Percentiles rank a stretch among this genome's conserved stretches.
Evolutionary conservation across 1,140 invertebrate genomes (phyloP).

Genomic region (Pseudomyrmex dendroicus): DNA sequence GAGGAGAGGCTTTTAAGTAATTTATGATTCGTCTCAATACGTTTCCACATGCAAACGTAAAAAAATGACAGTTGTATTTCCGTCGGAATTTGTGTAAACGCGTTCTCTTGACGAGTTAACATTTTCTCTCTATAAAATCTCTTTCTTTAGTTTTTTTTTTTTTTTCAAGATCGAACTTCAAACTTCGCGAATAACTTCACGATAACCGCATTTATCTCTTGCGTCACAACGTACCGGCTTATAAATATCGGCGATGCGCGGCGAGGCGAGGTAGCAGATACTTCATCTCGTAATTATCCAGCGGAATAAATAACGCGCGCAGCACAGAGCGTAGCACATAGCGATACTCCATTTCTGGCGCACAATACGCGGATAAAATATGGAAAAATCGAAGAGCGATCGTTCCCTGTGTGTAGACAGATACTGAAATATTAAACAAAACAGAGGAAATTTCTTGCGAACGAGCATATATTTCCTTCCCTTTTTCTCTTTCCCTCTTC

Average conservation of each 20-base stretch:
- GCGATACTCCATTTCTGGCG: neutral
- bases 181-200: conserved; percentile 13
- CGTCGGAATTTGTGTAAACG: too few species aligned
- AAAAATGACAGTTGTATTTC: too few species aligned
- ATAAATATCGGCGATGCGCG: neutral
- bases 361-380: conserved; percentile 32
- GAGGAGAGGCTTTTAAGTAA: too few species aligned
- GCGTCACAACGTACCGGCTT: neutral
- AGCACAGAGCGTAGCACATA: too few species aligned
- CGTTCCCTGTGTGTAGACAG: neutral
- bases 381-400: conserved; percentile 31
- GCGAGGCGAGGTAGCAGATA: neutral
- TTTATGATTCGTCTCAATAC: too few species aligned
- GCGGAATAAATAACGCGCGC: conserved; percentile 6
- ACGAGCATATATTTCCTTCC: neutral
- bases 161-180: neutral
- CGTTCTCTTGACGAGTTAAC: conserved; percentile 28
- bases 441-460: conserved; percentile 1
- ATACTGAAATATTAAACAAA: conserved; percentile 32
- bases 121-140: neutral
- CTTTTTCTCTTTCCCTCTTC: neutral
- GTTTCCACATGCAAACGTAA: too few species aligned
- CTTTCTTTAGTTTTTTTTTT: neutral
- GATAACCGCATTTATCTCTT: conserved; percentile 9
- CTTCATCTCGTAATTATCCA: conserved; percentile 13